Conservation (phyloP, 2,113 vertebrate genomes). For the Amphilophus citrinellus region DNA sequence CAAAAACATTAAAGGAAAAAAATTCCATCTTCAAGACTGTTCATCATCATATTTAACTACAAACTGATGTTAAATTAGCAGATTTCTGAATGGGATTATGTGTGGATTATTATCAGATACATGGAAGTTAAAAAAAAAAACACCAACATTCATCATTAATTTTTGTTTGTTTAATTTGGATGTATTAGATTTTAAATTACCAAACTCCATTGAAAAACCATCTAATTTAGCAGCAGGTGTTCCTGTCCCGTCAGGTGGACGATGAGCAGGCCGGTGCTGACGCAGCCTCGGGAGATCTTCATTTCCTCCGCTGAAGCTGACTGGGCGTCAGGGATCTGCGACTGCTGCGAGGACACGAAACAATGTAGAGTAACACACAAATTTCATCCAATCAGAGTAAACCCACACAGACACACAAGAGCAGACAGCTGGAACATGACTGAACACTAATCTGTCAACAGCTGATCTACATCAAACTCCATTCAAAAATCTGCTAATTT, state of each 20-base stretch:
- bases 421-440: accelerated
- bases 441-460: neutral
- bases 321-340: slow-evolving; percentile 35
- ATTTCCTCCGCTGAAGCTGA: neutral
- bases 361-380: slow-evolving; percentile 22
- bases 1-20: too few relatives aligned
- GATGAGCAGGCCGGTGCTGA: slow-evolving; percentile 29
- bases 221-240: neutral
- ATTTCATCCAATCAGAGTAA: neutral
- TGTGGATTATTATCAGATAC: too few relatives aligned
- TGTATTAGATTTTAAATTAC: too few relatives aligned
- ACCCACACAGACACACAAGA: too few relatives aligned
- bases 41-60: too few relatives aligned
- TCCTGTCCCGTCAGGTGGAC: neutral
- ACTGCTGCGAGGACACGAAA: slow-evolving; percentile 21
- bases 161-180: too few relatives aligned
- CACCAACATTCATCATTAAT: too few relatives aligned
- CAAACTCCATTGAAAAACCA: too few relatives aligned
- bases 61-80: too few relatives aligned
- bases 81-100: too few relatives aligned
- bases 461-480: neutral
- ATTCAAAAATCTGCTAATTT: neutral
- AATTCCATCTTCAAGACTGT: too few relatives aligned
- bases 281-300: neutral
- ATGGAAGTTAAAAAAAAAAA: too few relatives aligned